These are phyloP conservation scores for Vulpes lagopus DNA, from an alignment of 2,113 vertebrate genomes.

Conservation along the genomic window DNA sequence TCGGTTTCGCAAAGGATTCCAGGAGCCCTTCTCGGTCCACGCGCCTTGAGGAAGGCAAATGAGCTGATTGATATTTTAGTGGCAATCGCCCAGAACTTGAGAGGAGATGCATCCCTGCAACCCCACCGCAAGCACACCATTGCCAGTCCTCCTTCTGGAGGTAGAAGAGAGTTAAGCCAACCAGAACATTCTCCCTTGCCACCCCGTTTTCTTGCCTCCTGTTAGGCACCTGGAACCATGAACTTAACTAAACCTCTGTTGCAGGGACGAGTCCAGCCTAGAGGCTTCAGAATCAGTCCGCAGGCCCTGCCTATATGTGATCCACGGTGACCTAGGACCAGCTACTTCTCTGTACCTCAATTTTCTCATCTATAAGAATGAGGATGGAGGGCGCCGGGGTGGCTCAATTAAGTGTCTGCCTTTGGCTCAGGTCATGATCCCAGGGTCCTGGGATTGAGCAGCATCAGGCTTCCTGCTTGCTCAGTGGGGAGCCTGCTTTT, in stretches of 20 bases:
- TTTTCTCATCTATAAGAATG: neutral
- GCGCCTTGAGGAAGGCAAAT: neutral
- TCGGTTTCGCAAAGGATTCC: conserved; percentile 58
- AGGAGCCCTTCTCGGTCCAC: conserved; percentile 30
- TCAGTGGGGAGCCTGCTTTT: too few relatives aligned
- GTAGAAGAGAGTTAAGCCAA: neutral
- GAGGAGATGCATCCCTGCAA: neutral
- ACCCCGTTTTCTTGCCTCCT: neutral
- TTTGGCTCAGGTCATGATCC: too few relatives aligned
- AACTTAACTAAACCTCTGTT: rapidly evolving
- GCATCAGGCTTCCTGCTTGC: too few relatives aligned
- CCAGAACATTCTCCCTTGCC: neutral
- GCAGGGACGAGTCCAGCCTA: too few relatives aligned
- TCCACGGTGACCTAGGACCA: rapidly evolving
- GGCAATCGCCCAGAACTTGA: neutral
- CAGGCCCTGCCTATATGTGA: neutral
- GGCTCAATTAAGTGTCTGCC: too few relatives aligned
- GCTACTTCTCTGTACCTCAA: neutral
- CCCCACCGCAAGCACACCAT: too few relatives aligned
- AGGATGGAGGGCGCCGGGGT: too few relatives aligned
- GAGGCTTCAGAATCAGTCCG: neutral
- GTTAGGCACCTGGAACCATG: neutral
- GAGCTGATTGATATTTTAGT: neutral
- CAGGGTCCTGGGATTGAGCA: too few relatives aligned
- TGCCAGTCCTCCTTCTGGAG: neutral